Base-by-base conservation (phyloP, 2,888 invertebrate species). In the Orchesellides sinensis region DNA sequence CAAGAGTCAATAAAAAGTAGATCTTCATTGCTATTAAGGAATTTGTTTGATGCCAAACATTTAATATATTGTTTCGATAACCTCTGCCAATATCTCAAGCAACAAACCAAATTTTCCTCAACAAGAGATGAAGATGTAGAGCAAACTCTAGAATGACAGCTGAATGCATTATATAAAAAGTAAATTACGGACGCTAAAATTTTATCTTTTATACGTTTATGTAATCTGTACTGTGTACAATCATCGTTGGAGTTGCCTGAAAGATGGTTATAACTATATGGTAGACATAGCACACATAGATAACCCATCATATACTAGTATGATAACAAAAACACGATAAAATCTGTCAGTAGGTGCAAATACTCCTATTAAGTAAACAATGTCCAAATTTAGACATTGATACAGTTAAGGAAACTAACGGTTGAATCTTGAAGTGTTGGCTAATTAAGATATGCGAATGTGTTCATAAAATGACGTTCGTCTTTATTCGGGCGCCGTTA, bases 311-410 rank as follows among this genome's bases (percentile, higher is more conserved):
- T n/a, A 40, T 40, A 5, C n/a, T n/a, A 40, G 52, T 40, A 40
- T n/a, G n/a, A 65, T 47, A 65, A 17, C 65, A 45, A 68, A 70
- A 56, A 70, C 4, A 56, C 56, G 25, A 59, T 21, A 56, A 70
- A 69, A 70, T 56, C 56, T 70, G 70, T 70, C 54, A 54, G 68
- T 32, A 69, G n/a, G n/a, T n/a, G 40, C 27, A 70, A 40, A 56
- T 49, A 45, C 21, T 19, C 49, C 27, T 73, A 73, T 61, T 61
- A 73, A 63, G 70, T 70, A 70, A 79, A 70, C 70, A 78, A 61
- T 63, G 8, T 52, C 79, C 70, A 79, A 79, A 79, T 63, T 70
- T 79, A 70, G 70, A 79, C 65, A 65, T 52, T 70, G 70, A 78
- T 61, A 78, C 78, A 78, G 63, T 70, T 78, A 78, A 69, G 69